Evolutionary conservation across 2,797 vertebrate species (phyloP).

Genomic region (Platyrinchus mystaceus): DNA sequence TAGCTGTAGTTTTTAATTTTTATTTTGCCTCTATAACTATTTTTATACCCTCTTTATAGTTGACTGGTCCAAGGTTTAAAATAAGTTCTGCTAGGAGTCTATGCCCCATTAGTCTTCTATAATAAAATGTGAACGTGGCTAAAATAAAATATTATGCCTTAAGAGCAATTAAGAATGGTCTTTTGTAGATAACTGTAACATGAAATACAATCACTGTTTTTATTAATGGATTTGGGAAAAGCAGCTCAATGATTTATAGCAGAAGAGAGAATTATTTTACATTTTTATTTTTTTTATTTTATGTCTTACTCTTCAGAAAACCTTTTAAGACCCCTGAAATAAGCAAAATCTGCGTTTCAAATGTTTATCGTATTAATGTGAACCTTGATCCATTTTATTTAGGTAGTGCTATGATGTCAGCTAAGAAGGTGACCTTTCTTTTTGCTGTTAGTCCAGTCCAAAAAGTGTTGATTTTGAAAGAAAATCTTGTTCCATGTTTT

Average conservation of each 20-base stretch:
- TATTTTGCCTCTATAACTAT: constrained; percentile 73
- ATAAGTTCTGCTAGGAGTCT: constrained; percentile 70
- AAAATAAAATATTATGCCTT: constrained; percentile 72
- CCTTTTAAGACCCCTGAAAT: constrained; percentile 47
- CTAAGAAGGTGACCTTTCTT: constrained; percentile 36
- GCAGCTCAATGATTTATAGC: constrained; percentile 54
- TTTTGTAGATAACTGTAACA: constrained; percentile 72
- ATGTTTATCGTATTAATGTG: constrained; percentile 45
- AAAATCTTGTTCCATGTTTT: constrained; percentile 58
- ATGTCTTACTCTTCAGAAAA: constrained; percentile 35
- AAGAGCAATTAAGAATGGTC: constrained; percentile 72
- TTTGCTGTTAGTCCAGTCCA: background rate
- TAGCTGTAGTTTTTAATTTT: constrained; percentile 77
- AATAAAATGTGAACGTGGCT: constrained; percentile 73
- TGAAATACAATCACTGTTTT: constrained; percentile 72
- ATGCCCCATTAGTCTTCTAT: constrained; percentile 71
- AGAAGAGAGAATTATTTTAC: constrained; percentile 38
- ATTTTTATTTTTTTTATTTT: constrained; percentile 73
- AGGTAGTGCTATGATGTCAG: constrained; percentile 61
- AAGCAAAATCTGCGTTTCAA: constrained; percentile 26
- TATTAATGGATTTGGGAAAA: constrained; percentile 74
- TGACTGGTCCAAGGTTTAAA: constrained; percentile 71
- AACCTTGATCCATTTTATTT: constrained; percentile 64
- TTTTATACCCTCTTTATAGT: constrained; percentile 74
- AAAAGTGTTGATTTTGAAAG: constrained; percentile 46